phyloP scores from a whole-genome alignment of 2,888 invertebrate species.

The Tethea ocularis region DNA sequence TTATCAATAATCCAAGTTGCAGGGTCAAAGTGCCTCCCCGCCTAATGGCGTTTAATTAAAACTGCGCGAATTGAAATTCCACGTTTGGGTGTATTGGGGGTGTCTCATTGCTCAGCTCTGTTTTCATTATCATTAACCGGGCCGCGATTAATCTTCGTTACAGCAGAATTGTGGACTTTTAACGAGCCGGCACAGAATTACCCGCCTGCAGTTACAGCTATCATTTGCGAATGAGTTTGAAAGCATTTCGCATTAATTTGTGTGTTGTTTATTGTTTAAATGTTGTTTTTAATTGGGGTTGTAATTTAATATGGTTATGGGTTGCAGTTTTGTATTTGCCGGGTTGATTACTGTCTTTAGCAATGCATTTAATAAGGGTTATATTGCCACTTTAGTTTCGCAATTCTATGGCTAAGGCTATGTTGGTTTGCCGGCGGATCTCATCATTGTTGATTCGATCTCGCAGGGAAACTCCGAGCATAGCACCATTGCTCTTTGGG shows the following conservation, averaged over 20 bases:
- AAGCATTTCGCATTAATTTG: constrained; percentile 6
- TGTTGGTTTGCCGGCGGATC: no score
- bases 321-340: no score
- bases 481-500: no score
- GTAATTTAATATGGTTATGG: no score
- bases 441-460: no score
- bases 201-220: constrained; percentile 21
- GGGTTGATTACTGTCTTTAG: no score
- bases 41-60: constrained; percentile 59
- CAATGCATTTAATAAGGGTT: no score
- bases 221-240: constrained; percentile 19
- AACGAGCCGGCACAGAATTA: constrained; percentile 25
- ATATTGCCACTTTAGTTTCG: no score
- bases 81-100: constrained; percentile 41
- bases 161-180: constrained; percentile 33
- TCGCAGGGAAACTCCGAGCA: no score
- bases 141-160: constrained; percentile 69
- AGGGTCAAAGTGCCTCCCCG: constrained; percentile 12
- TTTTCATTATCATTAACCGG: constrained; percentile 70
- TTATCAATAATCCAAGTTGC: background rate
- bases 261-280: background rate
- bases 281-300: background rate
- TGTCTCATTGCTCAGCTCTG: constrained; percentile 47
- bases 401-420: no score
- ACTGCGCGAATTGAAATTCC: constrained; percentile 64